Conservation (phyloP, 2,113 vertebrate genomes). For the Atrichornis clamosus region DNA sequence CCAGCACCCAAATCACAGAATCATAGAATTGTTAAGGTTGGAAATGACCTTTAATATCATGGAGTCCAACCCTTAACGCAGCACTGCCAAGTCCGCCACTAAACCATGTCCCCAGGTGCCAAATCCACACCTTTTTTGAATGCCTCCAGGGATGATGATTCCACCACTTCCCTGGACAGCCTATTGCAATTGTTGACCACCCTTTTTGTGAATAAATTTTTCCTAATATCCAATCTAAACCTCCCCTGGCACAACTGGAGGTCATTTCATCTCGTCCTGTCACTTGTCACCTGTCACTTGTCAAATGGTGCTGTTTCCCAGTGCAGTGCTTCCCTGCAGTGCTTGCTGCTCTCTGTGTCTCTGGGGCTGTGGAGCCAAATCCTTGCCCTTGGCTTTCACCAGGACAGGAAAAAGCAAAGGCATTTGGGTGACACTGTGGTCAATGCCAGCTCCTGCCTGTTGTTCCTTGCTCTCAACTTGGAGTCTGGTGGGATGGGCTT, state of each 20-base stretch:
- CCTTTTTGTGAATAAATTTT: background rate
- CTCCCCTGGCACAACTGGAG: background rate
- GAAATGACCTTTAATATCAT: background rate
- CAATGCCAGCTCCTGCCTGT: background rate
- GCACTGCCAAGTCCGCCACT: background rate
- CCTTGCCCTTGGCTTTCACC: background rate
- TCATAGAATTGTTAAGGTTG: background rate
- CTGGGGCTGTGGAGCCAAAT: rapidly evolving
- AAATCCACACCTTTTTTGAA: background rate
- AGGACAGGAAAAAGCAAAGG: background rate
- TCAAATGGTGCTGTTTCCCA: background rate
- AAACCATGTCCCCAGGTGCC: background rate
- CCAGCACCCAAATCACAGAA: background rate
- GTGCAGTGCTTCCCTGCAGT: background rate
- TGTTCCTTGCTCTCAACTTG: background rate
- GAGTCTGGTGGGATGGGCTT: background rate
- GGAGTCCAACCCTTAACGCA: rapidly evolving
- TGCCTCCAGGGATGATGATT: background rate
- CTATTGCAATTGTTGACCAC: background rate
- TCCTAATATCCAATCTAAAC: background rate
- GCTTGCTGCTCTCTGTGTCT: background rate
- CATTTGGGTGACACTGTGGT: background rate
- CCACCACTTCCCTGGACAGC: background rate
- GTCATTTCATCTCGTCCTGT: background rate
- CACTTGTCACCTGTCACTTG: background rate